phyloP scores from a whole-genome alignment of 1,140 invertebrate species.

The Camponotus vicinus region DNA sequence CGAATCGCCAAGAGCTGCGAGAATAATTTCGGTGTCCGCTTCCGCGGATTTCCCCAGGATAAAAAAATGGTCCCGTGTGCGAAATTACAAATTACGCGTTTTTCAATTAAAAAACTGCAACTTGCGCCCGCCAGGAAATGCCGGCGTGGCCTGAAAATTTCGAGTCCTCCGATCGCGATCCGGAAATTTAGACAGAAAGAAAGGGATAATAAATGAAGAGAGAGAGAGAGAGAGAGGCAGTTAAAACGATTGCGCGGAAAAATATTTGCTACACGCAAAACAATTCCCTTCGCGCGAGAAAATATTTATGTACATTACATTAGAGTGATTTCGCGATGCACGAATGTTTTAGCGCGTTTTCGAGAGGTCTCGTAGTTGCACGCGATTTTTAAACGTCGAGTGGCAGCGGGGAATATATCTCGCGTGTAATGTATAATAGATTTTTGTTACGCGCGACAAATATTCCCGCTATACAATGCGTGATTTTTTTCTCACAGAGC shows the following conservation, averaged over 20 bases:
- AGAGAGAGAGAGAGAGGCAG: neutral
- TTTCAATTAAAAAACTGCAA: slow-evolving; percentile 44
- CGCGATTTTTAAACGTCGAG: slow-evolving; percentile 14
- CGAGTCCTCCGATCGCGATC: slow-evolving; percentile 8
- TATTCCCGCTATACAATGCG: neutral
- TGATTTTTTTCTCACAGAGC: slow-evolving; percentile 9
- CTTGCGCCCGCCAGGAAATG: slow-evolving; percentile 3
- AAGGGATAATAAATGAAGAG: neutral
- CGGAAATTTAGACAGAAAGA: neutral
- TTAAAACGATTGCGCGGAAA: slow-evolving; percentile 57
- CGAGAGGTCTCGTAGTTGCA: neutral
- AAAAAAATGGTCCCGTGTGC: neutral
- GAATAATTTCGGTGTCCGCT: slow-evolving; percentile 27
- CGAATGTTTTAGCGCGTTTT: slow-evolving; percentile 35
- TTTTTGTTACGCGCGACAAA: neutral
- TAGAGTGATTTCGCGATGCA: slow-evolving; percentile 45
- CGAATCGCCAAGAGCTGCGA: slow-evolving; percentile 1
- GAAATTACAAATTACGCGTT: slow-evolving; percentile 53
- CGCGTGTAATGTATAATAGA: slow-evolving; percentile 27
- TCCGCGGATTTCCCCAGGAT: neutral
- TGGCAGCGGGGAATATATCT: neutral
- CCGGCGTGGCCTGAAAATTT: neutral
- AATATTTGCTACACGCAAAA: slow-evolving; percentile 53
- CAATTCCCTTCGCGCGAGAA: slow-evolving; percentile 46
- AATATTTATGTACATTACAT: slow-evolving; percentile 52